Conservation (phyloP, 2,113 vertebrate genomes). For the Porphyrio hochstetteri region DNA sequence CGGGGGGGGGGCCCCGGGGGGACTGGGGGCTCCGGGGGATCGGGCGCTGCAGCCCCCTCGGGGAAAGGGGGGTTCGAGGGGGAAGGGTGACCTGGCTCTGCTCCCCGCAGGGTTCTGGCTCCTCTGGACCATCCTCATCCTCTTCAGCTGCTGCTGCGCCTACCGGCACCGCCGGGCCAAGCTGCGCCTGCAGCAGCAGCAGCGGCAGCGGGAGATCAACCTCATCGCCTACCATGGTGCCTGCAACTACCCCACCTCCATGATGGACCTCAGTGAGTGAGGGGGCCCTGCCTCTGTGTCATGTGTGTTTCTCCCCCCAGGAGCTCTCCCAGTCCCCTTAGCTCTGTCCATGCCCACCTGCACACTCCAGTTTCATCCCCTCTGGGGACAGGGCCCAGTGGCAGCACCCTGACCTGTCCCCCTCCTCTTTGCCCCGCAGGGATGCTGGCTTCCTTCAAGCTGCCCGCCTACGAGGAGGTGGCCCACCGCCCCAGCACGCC, state of each 20-base stretch:
- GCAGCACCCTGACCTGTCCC: background rate
- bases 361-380: too few species aligned
- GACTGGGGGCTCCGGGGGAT: background rate
- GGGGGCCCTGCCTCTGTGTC: too few species aligned
- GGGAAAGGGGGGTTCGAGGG: background rate
- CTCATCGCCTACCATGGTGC: constrained; percentile 94
- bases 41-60: too few species aligned
- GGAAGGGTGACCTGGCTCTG: background rate
- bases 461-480: constrained; percentile 94
- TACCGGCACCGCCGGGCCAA: constrained; percentile 95
- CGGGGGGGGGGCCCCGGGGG: background rate
- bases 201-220: constrained; percentile 96
- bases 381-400: background rate
- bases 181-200: constrained; percentile 92
- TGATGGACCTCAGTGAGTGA: constrained; percentile 91
- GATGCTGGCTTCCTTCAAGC: constrained; percentile 90
- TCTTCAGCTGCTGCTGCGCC: constrained; percentile 96
- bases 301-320: too few species aligned
- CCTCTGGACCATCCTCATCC: constrained; percentile 92
- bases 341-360: background rate
- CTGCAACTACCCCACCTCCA: constrained; percentile 78
- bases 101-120: constrained; percentile 92
- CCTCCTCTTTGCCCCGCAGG: constrained; percentile 62
- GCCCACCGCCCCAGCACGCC: constrained; percentile 89
- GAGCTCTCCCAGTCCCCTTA: background rate